phyloP scores from a whole-genome alignment of 2,797 vertebrate genomes.

The Thripadectes ignobilis region DNA sequence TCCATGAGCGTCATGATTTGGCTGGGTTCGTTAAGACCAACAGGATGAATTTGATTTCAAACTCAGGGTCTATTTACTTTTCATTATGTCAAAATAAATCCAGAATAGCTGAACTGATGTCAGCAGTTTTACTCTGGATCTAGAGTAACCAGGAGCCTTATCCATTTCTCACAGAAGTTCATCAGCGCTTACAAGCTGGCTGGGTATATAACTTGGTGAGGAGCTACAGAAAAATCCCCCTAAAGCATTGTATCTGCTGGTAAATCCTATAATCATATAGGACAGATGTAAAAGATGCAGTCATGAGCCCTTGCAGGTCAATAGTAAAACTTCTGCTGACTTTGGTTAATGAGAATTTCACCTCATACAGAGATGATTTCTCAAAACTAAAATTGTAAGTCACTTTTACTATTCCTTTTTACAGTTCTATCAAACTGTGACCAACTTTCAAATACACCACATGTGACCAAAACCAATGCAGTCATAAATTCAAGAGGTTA shows the following conservation, averaged over 20 bases:
- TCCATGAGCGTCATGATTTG: neutral
- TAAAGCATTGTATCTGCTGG: constrained; percentile 14
- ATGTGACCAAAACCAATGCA: neutral
- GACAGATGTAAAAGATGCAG: neutral
- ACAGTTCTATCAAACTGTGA: constrained; percentile 7
- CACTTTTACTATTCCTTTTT: neutral
- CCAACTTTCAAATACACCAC: neutral
- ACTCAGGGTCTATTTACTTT: neutral
- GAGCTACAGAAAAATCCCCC: constrained; percentile 31
- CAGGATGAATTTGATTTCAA: constrained; percentile 53
- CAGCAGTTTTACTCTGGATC: neutral
- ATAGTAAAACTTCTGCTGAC: constrained; percentile 11
- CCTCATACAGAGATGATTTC: neutral
- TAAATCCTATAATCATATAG: constrained; percentile 29
- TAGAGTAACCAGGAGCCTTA: neutral
- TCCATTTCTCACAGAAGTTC: neutral
- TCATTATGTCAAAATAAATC: neutral
- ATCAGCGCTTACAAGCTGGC: neutral
- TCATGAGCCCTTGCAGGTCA: neutral
- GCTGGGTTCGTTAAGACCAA: neutral
- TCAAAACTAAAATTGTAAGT: constrained; percentile 10
- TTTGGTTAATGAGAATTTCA: constrained; percentile 2
- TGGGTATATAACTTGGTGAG: neutral
- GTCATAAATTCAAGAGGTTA: constrained; percentile 48
- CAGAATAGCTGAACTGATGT: neutral